Conservation (phyloP, 2,888 invertebrate genomes). For the Hydropsyche betteni region DNA sequence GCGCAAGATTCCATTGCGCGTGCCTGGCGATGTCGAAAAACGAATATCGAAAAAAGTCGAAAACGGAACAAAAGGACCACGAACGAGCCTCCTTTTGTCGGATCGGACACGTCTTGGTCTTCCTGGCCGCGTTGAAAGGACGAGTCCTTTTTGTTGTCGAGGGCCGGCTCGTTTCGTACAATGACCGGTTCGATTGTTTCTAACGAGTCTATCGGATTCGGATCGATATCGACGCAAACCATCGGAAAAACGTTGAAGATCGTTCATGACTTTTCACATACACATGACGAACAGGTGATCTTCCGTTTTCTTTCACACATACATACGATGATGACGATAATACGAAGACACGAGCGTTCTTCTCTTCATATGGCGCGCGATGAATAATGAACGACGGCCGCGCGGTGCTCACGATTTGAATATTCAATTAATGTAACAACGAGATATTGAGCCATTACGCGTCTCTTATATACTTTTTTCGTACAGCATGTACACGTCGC, state of each 20-base stretch:
- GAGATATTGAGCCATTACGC: conserved; percentile 32
- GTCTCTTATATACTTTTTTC: conserved; percentile 10
- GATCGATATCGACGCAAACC: neutral
- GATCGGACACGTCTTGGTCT: conserved; percentile 38
- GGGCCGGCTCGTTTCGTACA: neutral
- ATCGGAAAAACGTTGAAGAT: neutral
- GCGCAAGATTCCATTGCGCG: conserved; percentile 49
- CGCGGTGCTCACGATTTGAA: conserved; percentile 22
- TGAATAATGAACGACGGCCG: conserved; percentile 29
- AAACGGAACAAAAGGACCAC: conserved; percentile 42
- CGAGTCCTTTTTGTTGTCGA: conserved; percentile 1
- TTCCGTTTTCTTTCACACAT: conserved; percentile 18
- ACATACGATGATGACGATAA: too few relatives aligned
- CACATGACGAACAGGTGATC: conserved; percentile 7
- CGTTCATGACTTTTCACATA: conserved; percentile 18
- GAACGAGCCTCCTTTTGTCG: conserved; percentile 47
- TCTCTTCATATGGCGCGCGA: conserved; percentile 1
- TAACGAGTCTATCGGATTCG: conserved; percentile 11
- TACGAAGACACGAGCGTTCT: too few relatives aligned
- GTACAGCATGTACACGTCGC: neutral
- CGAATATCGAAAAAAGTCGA: conserved; percentile 44
- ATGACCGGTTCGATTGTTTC: conserved; percentile 24
- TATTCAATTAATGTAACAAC: conserved; percentile 30
- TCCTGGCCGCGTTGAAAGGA: conserved; percentile 1
- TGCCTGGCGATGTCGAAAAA: conserved; percentile 43